These are phyloP conservation scores for Brienomyrus brachyistius DNA, from an alignment of 2,113 vertebrate genomes.

Conservation along the genomic window DNA sequence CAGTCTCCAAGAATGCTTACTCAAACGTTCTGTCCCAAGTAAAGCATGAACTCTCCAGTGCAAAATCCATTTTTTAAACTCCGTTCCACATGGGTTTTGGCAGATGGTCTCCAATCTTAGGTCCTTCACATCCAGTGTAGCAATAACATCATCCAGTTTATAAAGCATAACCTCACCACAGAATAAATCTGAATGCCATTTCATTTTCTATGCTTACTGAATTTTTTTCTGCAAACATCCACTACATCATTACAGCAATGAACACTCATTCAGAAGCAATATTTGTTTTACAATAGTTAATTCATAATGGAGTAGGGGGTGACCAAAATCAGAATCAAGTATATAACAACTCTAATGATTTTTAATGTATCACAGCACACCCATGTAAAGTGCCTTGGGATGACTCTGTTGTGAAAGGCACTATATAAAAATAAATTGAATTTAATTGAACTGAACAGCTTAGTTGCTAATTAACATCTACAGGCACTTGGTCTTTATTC, in stretches of 20 bases:
- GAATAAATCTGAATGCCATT: background rate
- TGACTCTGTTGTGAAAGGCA: too few relatives aligned
- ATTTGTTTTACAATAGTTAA: background rate
- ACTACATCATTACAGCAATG: background rate
- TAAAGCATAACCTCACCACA: background rate
- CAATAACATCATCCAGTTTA: background rate
- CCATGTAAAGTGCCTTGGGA: too few relatives aligned
- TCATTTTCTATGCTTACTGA: background rate
- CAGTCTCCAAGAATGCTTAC: conserved; percentile 1
- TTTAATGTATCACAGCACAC: too few relatives aligned
- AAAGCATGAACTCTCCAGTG: background rate
- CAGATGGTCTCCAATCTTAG: background rate
- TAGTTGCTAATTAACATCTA: background rate
- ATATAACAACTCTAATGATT: background rate
- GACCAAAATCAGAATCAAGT: background rate
- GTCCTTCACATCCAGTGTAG: background rate
- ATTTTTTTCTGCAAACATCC: background rate
- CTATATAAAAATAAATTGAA: too few relatives aligned
- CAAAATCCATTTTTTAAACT: background rate
- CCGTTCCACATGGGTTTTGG: background rate
- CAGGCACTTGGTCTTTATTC: background rate
- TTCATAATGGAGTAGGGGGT: background rate
- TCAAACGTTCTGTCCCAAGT: background rate
- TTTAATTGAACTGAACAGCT: background rate
- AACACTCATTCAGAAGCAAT: background rate